phyloP scores from a whole-genome alignment of 2,113 vertebrate species.

The Lepisosteus osseus region DNA sequence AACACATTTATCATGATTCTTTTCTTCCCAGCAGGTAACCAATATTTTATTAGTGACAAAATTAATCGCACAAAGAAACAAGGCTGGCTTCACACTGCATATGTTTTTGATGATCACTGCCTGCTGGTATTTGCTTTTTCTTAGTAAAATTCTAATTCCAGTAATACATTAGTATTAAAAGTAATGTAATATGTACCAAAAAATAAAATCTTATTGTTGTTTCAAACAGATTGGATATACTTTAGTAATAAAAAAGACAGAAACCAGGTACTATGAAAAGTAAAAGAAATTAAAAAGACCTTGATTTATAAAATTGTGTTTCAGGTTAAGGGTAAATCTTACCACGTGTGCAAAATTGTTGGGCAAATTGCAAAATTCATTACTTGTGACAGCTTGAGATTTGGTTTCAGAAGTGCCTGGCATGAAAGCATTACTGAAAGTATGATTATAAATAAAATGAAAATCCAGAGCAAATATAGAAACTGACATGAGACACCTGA shows the following conservation, averaged over 20 bases:
- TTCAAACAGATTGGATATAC: background rate
- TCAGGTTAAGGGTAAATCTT: conserved; percentile 6
- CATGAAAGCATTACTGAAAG: conserved; percentile 47
- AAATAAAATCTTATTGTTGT: background rate
- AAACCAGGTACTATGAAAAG: no score
- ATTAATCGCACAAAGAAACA: background rate
- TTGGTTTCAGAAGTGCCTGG: conserved; percentile 55
- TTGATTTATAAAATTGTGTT: no score
- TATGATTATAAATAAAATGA: conserved; percentile 32
- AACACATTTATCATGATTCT: background rate
- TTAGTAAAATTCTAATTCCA: background rate
- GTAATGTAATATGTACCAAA: background rate
- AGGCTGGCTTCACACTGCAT: background rate
- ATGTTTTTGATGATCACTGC: background rate
- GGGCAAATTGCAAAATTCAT: conserved; percentile 56
- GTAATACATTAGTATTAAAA: background rate
- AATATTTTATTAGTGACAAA: conserved; percentile 5
- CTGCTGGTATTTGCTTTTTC: background rate
- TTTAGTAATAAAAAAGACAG: no score
- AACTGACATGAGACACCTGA: conserved; percentile 38
- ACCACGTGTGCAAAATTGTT: conserved; percentile 26
- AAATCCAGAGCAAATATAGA: conserved; percentile 36
- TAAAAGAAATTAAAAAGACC: no score
- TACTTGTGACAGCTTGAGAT: conserved; percentile 52
- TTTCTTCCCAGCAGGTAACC: background rate